Base-by-base conservation (phyloP, 2,888 invertebrate genomes). In the Ornithoptera priamus region DNA sequence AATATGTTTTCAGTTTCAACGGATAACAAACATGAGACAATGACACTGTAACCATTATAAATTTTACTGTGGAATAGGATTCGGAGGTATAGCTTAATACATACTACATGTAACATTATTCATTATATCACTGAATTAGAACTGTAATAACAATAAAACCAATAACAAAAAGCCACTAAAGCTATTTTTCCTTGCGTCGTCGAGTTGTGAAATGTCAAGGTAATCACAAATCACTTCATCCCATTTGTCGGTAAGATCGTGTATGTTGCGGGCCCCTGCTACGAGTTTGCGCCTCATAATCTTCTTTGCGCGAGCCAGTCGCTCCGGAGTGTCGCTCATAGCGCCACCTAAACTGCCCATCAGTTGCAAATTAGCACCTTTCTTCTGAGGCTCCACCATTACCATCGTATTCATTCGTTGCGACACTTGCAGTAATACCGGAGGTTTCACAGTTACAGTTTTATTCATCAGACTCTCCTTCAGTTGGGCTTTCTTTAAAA, bases 151-250 rank as follows among this genome's bases (percentile, higher is more conserved):
- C 24, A 64, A 63, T 67, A n/a, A 24, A 53, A 72, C 22, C 15
- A 60, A 36, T 46, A 66, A 59, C n/a, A 68, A 60, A 17, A 15
- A 2, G 39, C 18, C 22, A 22, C 53, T 67, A 12, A 61, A 30
- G 20, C 22, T 30, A 22, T 61, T 71, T 60, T 39, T 39, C 18
- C 30, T 39, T 2, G 62, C 50, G 50, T 62, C 73, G 10, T 80
- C 76, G 4, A 85, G 71, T n/a, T 89, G 73, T 0, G 84, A 74
- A 57, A 84, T 75, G 69, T 92, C 91, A 20, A 92, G 80, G 72
- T 91, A 90, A 72, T 92, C 92, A 72, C 92, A 92, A 6, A 92
- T 78, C 74, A 86, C 72, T 1, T 88, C 86, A 65, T 90, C 90
- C 90, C 90, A 90, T 73, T 91, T 83, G 20, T 87, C 85, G 0